These are phyloP conservation scores for Halichoeres trimaculatus DNA, from an alignment of 2,113 vertebrate genomes.

Conservation along the genomic window DNA sequence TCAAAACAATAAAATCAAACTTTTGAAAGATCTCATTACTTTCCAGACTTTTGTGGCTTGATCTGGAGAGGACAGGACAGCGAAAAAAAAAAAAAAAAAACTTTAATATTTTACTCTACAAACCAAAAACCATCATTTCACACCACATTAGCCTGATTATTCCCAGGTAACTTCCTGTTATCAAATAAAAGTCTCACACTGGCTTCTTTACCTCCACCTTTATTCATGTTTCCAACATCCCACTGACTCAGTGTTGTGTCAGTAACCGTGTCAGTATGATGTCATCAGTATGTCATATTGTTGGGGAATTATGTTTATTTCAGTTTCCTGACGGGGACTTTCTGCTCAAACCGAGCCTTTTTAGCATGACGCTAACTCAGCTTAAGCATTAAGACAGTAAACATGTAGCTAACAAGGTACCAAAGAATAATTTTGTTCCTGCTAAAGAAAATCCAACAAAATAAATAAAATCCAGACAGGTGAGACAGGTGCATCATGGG, in stretches of 20 bases:
- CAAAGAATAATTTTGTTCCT: background rate
- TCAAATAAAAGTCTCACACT: no score
- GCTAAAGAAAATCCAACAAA: constrained; percentile 13
- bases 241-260: background rate
- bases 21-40: no score
- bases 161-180: no score
- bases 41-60: no score
- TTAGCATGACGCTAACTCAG: constrained; percentile 5
- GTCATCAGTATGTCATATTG: background rate
- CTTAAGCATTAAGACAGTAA: no score
- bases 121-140: no score
- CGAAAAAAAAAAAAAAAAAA: no score
- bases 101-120: no score
- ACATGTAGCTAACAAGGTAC: constrained; percentile 17
- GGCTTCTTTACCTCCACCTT: background rate
- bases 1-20: no score
- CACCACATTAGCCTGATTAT: no score
- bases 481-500: constrained; percentile 38
- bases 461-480: background rate
- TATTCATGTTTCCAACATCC: constrained; percentile 1
- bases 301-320: no score
- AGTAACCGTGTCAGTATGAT: background rate
- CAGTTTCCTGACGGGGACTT: constrained; percentile 1
- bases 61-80: no score
- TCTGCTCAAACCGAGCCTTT: background rate